phyloP scores from a whole-genome alignment of 2,888 invertebrate genomes.

The Microctonus hyperodae region DNA sequence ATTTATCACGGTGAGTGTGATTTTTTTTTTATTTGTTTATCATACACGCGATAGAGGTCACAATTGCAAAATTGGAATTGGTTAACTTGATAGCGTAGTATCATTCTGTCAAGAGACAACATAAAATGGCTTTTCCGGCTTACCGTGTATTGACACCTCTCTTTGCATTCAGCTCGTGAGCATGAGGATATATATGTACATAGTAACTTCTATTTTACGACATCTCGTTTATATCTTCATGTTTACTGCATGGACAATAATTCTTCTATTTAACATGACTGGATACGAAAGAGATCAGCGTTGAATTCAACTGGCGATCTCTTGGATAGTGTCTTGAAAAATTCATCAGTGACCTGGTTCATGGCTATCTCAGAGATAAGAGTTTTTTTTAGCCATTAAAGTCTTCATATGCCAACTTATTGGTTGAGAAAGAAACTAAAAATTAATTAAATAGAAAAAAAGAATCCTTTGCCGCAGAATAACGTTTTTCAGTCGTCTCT shows the following conservation, averaged over 20 bases:
- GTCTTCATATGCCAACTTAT: background rate
- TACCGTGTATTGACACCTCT: slow-evolving; percentile 5
- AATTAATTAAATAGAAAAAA: background rate
- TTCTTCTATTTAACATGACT: slow-evolving; percentile 22
- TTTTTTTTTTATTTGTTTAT: background rate
- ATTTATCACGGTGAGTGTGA: background rate
- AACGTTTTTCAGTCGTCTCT: background rate
- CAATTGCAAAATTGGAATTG: background rate
- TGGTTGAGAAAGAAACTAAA: background rate
- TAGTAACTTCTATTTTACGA: slow-evolving; percentile 20
- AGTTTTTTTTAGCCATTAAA: slow-evolving; percentile 6
- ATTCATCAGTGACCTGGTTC: slow-evolving; percentile 21
- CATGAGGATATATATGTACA: background rate
- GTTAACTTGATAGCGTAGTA: background rate
- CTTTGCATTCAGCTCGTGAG: background rate
- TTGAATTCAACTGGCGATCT: slow-evolving; percentile 13
- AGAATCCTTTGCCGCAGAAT: background rate
- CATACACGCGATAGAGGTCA: background rate
- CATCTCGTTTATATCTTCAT: slow-evolving; percentile 22
- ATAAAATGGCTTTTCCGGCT: slow-evolving; percentile 4
- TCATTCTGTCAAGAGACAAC: background rate
- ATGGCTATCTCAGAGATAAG: slow-evolving; percentile 11
- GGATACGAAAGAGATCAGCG: background rate
- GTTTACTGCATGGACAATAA: slow-evolving; percentile 27
- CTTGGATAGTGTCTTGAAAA: slow-evolving; percentile 19